Percentiles rank a stretch among this genome's conserved stretches.
Evolutionary conservation across 2,888 invertebrate species (phyloP).

Genomic region (Lasioglossum vierecki): DNA sequence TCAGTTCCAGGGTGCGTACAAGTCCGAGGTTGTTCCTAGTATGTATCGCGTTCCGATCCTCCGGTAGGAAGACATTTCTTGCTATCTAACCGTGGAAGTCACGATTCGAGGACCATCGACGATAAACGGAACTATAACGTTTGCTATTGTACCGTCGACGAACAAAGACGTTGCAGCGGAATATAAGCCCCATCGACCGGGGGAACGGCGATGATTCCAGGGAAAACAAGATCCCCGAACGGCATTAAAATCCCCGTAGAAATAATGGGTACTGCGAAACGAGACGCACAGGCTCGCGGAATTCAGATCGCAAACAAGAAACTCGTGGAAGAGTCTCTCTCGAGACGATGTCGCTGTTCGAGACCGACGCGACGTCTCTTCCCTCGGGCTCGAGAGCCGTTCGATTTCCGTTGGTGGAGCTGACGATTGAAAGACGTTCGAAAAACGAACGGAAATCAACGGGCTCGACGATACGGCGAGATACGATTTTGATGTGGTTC

Average conservation of each 20-base stretch:
- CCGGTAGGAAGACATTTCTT: not conserved
- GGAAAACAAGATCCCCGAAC: not conserved
- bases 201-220: not conserved
- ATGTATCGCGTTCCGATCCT: constrained; percentile 28
- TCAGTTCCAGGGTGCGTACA: constrained; percentile 15
- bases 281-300: not conserved
- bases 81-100: not conserved
- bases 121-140: not conserved
- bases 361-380: not conserved
- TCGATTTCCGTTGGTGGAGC: not conserved
- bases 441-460: not conserved
- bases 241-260: not conserved
- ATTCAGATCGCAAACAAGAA: not conserved
- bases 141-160: constrained; percentile 10
- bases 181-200: not conserved
- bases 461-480: not conserved
- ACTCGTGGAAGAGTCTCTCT: not conserved
- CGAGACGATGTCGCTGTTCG: not conserved
- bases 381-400: not conserved
- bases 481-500: too few species aligned
- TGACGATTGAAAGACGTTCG: not conserved
- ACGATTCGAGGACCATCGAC: not conserved
- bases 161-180: not conserved
- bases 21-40: constrained; percentile 41
- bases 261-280: not conserved